Evolutionary conservation across 2,888 invertebrate species (phyloP).

Genomic region (Andrena chrysosceles): DNA sequence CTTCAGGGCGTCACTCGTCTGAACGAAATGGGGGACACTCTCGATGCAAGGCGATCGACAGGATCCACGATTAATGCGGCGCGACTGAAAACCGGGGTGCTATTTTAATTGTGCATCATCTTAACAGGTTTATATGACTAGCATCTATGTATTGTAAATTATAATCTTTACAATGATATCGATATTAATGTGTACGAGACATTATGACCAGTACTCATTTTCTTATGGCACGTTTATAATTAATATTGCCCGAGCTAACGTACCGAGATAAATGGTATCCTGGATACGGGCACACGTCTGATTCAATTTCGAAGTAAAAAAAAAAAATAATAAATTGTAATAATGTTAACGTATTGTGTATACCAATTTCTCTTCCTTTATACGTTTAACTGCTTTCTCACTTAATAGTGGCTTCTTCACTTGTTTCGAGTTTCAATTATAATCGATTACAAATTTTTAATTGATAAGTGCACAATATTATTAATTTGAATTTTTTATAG

Average conservation of each 20-base stretch:
- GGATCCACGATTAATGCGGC: conserved; percentile 71
- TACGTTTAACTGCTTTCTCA: conserved; percentile 34
- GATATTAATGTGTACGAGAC: conserved; percentile 78
- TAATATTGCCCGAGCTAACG: conserved; percentile 76
- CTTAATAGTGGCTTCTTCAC: conserved; percentile 7
- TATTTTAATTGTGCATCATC: conserved; percentile 82
- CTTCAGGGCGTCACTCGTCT: conserved; percentile 58
- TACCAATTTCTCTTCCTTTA: conserved; percentile 46
- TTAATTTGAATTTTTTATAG: conserved; percentile 41
- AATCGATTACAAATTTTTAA: conserved; percentile 24
- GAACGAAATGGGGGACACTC: conserved; percentile 42
- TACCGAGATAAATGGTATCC: conserved; percentile 76
- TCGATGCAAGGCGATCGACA: conserved; percentile 58
- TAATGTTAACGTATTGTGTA: conserved; percentile 71
- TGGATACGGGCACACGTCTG: conserved; percentile 73
- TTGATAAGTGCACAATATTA: conserved; percentile 31
- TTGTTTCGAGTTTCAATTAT: conserved; percentile 35
- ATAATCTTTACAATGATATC: conserved; percentile 82
- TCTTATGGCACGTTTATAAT: conserved; percentile 84
- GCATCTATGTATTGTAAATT: conserved; percentile 84
- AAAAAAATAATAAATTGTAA: conserved; percentile 81
- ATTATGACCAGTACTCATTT: conserved; percentile 82
- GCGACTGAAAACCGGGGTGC: conserved; percentile 82
- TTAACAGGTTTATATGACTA: conserved; percentile 81
- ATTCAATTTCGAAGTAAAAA: conserved; percentile 77